These are phyloP conservation scores for Phoxinus dragarum DNA, from an alignment of 2,797 vertebrate species.

Conservation along the genomic window DNA sequence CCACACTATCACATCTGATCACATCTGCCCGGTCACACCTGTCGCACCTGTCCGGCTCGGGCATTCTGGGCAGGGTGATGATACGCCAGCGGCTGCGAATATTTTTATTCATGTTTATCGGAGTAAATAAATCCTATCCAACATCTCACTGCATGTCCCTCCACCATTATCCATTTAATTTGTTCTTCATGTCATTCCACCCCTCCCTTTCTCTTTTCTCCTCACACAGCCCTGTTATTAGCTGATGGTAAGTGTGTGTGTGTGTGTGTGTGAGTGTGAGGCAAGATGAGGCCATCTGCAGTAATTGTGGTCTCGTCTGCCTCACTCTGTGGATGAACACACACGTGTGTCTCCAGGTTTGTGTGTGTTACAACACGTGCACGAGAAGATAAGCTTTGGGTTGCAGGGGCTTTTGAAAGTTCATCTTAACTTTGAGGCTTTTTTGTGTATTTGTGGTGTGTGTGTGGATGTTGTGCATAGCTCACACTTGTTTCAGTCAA, in stretches of 20 bases:
- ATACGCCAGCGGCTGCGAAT: conserved; percentile 17
- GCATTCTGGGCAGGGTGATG: conserved; percentile 20
- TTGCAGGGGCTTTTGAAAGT: conserved; percentile 12
- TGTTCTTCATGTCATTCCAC: conserved; percentile 25
- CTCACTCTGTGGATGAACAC: conserved; percentile 1
- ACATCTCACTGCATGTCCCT: conserved; percentile 32
- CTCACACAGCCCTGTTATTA: conserved; percentile 85
- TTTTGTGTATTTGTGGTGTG: conserved; percentile 35
- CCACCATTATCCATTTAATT: conserved; percentile 32
- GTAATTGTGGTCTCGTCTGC: conserved; percentile 21
- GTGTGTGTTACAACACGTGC: conserved; percentile 30
- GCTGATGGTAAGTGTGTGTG: conserved; percentile 85
- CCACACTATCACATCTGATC: conserved; percentile 41
- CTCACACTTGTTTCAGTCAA: conserved; percentile 1
- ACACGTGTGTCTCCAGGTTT: conserved; percentile 46
- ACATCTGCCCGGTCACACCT: conserved; percentile 46
- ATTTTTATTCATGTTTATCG: conserved; percentile 32
- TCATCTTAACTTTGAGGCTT: conserved; percentile 25
- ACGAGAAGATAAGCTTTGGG: conserved; percentile 27
- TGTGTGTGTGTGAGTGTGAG: conserved; percentile 18
- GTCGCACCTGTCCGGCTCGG: conserved; percentile 37
- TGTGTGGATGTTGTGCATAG: conserved; percentile 41
- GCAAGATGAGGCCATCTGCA: conserved; percentile 27
- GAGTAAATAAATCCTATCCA: conserved; percentile 31
- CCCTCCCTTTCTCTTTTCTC: conserved; percentile 8